Evolutionary conservation across 1,140 invertebrate species (phyloP).

Genomic region (Eufriesea mexicana): DNA sequence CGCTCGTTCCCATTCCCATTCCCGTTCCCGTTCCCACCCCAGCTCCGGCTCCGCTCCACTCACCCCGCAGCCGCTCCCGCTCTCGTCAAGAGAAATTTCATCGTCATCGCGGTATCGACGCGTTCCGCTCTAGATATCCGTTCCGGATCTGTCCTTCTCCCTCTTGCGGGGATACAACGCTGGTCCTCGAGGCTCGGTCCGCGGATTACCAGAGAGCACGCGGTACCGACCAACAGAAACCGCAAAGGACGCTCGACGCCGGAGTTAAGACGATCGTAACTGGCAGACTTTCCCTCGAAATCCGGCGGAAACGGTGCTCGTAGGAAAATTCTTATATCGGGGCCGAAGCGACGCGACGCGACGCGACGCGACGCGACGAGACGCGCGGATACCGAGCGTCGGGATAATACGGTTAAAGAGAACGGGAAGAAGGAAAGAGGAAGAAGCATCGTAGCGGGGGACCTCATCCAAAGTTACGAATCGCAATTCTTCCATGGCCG

Average conservation of each 20-base stretch:
- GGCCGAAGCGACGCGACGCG: constrained; percentile 7
- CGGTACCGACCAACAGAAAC: constrained; percentile 18
- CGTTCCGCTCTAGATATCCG: constrained; percentile 1
- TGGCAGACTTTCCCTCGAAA: constrained; percentile 59
- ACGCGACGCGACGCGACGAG: constrained; percentile 34
- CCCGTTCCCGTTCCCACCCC: background rate
- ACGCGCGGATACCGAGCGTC: constrained; percentile 55
- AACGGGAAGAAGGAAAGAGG: constrained; percentile 50
- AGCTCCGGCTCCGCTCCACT: too few relatives aligned
- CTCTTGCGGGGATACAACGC: background rate
- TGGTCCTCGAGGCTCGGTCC: constrained; percentile 6
- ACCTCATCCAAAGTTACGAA: constrained; percentile 83
- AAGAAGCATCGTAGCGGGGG: constrained; percentile 65
- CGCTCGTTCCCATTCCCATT: too few relatives aligned
- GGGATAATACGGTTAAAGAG: constrained; percentile 75
- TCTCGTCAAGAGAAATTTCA: background rate
- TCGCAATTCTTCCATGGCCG: constrained; percentile 82
- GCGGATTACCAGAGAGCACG: constrained; percentile 26
- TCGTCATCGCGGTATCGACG: background rate
- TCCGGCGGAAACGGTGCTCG: constrained; percentile 63
- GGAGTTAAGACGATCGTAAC: constrained; percentile 58
- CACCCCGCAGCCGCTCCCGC: too few relatives aligned
- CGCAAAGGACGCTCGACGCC: constrained; percentile 31
- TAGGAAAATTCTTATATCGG: constrained; percentile 67
- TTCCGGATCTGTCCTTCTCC: background rate